Percentiles rank a stretch among this genome's conserved stretches.
phyloP scores from a whole-genome alignment of 2,888 invertebrate genomes.

The Lagria hirta region DNA sequence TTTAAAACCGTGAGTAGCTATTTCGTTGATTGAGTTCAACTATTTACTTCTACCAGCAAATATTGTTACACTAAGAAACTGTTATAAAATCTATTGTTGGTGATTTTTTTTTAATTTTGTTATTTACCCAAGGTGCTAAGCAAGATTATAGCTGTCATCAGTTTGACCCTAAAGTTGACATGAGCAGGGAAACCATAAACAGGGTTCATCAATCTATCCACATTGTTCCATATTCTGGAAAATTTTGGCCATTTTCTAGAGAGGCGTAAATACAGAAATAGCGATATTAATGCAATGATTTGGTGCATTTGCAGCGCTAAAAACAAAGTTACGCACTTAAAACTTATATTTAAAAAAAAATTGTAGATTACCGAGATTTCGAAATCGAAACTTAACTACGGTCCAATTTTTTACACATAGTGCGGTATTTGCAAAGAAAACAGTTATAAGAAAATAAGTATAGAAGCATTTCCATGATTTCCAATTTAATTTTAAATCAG shows the following conservation, averaged over 20 bases:
- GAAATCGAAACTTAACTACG: constrained; percentile 3
- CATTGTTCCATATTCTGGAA: constrained; percentile 3
- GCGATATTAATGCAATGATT: constrained; percentile 5
- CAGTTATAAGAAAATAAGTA: background rate
- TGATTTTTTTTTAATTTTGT: too few species aligned
- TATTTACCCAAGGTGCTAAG: too few species aligned
- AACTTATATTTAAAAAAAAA: background rate
- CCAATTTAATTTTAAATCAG: constrained; percentile 1
- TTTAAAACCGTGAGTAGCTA: too few species aligned
- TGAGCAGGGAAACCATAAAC: constrained; percentile 2
- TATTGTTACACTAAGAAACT: too few species aligned
- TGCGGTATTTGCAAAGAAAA: background rate
- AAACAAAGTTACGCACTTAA: too few species aligned
- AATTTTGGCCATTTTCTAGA: constrained; percentile 15
- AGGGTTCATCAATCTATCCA: constrained; percentile 3
- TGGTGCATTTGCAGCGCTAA: constrained; percentile 2
- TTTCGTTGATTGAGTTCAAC: too few species aligned
- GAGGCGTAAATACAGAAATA: constrained; percentile 5
- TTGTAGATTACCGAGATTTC: constrained; percentile 3
- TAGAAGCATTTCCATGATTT: constrained; percentile 10
- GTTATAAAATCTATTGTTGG: too few species aligned
- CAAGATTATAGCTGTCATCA: too few species aligned
- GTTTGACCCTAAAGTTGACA: background rate
- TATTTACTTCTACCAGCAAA: too few species aligned
- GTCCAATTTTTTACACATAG: constrained; percentile 4